Conservation (phyloP, 1,140 invertebrate species). For the Ganaspis sp. region DNA sequence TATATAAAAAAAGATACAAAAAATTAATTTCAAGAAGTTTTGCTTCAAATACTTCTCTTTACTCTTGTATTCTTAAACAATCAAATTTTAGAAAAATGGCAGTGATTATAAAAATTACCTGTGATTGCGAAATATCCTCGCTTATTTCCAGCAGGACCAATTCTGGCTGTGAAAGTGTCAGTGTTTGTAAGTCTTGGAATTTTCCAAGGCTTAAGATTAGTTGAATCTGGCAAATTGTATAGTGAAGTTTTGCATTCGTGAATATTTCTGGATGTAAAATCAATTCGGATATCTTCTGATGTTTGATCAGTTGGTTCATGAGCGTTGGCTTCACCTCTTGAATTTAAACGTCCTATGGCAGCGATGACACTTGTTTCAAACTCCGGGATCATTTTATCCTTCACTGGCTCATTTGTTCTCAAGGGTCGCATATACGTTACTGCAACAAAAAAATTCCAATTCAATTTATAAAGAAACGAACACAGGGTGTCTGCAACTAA, state of each 20-base stretch:
- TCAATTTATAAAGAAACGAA: constrained; percentile 7
- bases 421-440: constrained; percentile 87
- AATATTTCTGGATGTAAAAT: constrained; percentile 80
- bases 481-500: no score
- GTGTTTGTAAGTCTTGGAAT: constrained; percentile 62
- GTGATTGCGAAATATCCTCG: constrained; percentile 89
- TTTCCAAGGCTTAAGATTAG: constrained; percentile 80
- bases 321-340: constrained; percentile 87
- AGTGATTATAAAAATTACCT: constrained; percentile 70
- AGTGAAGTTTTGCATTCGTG: constrained; percentile 74
- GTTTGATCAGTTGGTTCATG: constrained; percentile 85
- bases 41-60: no score
- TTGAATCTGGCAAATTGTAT: constrained; percentile 66
- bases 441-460: constrained; percentile 41
- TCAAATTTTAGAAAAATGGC: neutral
- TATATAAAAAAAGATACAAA: no score
- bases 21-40: no score
- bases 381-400: constrained; percentile 83
- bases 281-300: constrained; percentile 84
- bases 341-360: constrained; percentile 90
- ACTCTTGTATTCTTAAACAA: no score
- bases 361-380: constrained; percentile 88
- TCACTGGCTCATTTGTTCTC: constrained; percentile 83
- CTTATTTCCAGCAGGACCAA: constrained; percentile 89
- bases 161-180: constrained; percentile 83